Evolutionary conservation across 2,888 invertebrate genomes (phyloP).

Genomic region (Hirtodrosophila duncani): DNA sequence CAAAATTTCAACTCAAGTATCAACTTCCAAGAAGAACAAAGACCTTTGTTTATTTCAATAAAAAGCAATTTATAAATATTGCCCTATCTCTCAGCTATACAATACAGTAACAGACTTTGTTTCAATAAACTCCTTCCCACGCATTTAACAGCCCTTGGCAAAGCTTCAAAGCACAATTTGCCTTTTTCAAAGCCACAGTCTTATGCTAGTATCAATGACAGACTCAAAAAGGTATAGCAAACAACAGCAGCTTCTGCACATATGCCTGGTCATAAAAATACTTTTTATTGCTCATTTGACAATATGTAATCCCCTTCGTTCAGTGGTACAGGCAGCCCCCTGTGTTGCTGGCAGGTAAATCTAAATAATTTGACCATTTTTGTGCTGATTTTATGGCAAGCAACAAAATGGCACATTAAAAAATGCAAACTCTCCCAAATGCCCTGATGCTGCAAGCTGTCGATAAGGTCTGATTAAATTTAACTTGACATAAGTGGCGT

Average conservation of each 20-base stretch:
- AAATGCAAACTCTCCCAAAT: slow-evolving; percentile 6
- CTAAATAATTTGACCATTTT: slow-evolving; percentile 73
- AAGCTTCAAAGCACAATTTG: no score
- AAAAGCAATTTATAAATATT: slow-evolving; percentile 55
- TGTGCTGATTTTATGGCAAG: slow-evolving; percentile 69
- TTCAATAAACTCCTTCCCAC: slow-evolving; percentile 19
- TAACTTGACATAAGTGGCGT: slow-evolving; percentile 10
- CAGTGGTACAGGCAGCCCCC: not conserved
- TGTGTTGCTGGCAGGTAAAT: slow-evolving; percentile 57
- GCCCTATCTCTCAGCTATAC: slow-evolving; percentile 14
- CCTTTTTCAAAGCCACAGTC: slow-evolving; percentile 4
- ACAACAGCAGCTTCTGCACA: slow-evolving; percentile 9
- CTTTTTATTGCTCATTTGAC: slow-evolving; percentile 73
- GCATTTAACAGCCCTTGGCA: no score
- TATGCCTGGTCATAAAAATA: slow-evolving; percentile 57
- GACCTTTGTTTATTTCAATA: slow-evolving; percentile 62
- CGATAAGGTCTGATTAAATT: slow-evolving; percentile 52
- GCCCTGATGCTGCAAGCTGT: slow-evolving; percentile 8
- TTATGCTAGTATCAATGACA: slow-evolving; percentile 43
- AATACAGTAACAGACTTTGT: slow-evolving; percentile 15
- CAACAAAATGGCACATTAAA: slow-evolving; percentile 62
- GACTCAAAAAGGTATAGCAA: slow-evolving; percentile 16
- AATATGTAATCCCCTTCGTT: slow-evolving; percentile 47
- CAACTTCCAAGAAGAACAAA: not conserved
- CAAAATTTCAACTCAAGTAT: no score